Evolutionary conservation across 2,797 vertebrate genomes (phyloP), one percentile per base, ranked within the genome.

Genomic region (Spea hammondii): DNA sequence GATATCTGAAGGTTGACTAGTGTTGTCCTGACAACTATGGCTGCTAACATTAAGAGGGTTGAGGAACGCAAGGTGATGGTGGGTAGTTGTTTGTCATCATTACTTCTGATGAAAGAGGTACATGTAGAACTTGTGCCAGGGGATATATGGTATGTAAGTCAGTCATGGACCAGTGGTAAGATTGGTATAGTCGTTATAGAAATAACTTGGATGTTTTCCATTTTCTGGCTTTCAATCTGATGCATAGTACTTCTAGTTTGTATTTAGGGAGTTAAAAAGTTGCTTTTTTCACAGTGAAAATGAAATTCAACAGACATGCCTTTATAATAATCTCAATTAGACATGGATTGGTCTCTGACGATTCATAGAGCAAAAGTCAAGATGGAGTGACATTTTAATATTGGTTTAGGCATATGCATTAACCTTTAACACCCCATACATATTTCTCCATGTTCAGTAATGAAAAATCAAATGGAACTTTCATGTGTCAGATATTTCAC

Each of bases 321-420:
- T 78, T 54, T 51, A 6, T 32, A 72, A 50, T 65, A 66, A 66
- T 70, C 70, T 72, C 50, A 72, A 45, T 72, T 72, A 48, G 47
- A 12, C 57, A 59, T 73, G 47, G 0, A 13, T n/a, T 51, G 47
- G 71, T 62, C 14, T 62, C n/a, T 44, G 59, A 62, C 59, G 12
- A 59, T 17, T 62, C 59, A 62, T n/a, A 9, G 9, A 17, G 12
- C 55, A 11, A 12, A 59, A 59, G 11, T 11, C 10, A n/a, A 13
- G n/a, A 59, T 10, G 55, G 59, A 62, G 59, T 62, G 14, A 32
- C 59, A 62, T 62, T 62, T 62, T 62, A 62, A 62, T 62, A 12
- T 62, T 62, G 59, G 59, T 5, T 62, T 62, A 32, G n/a, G n/a
- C 5, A 32, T 12, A 9, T 62, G 14, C 9, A 62, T 17, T 62